A percentile compares a stretch with the other conserved stretches of the same genome.
phyloP scores from a whole-genome alignment of 92 coral and sea anemone species.

The Zoanthus sansibaricus region DNA sequence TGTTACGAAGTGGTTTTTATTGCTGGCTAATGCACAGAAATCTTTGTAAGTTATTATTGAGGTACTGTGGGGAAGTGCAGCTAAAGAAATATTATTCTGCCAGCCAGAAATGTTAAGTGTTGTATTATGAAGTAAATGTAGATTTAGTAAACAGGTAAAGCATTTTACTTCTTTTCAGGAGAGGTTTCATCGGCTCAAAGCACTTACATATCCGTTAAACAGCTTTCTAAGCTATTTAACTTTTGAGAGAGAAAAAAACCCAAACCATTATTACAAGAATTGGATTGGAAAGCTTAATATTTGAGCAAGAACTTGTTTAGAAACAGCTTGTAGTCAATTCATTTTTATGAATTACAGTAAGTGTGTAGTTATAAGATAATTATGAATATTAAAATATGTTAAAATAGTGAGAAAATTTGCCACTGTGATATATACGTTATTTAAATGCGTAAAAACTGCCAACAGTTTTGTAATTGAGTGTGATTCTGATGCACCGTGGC shows the following conservation, averaged over 20 bases:
- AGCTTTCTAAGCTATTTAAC: background rate
- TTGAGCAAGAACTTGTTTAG: background rate
- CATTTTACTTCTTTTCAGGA: background rate
- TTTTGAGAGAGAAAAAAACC: background rate
- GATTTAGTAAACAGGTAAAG: background rate
- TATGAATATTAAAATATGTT: background rate
- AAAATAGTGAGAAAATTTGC: background rate
- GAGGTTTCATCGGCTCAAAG: background rate
- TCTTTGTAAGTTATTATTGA: slow-evolving; percentile 27
- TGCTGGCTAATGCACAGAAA: background rate
- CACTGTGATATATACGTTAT: background rate
- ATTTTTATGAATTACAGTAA: background rate
- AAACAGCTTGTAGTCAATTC: background rate
- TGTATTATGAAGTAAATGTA: background rate
- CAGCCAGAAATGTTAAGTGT: background rate
- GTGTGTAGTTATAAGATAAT: background rate
- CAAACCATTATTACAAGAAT: background rate
- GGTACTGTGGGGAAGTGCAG: background rate
- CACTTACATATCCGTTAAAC: background rate
- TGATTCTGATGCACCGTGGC: background rate
- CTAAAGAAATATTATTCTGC: background rate
- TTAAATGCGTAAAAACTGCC: slow-evolving; percentile 2
- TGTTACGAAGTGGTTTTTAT: background rate
- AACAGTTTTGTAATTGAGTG: too few species aligned
- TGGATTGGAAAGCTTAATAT: background rate